A percentile compares a stretch with the other conserved stretches of the same genome.
Conservation (phyloP, 2,797 vertebrate species). For the Sebastiscus albofasciatus region DNA sequence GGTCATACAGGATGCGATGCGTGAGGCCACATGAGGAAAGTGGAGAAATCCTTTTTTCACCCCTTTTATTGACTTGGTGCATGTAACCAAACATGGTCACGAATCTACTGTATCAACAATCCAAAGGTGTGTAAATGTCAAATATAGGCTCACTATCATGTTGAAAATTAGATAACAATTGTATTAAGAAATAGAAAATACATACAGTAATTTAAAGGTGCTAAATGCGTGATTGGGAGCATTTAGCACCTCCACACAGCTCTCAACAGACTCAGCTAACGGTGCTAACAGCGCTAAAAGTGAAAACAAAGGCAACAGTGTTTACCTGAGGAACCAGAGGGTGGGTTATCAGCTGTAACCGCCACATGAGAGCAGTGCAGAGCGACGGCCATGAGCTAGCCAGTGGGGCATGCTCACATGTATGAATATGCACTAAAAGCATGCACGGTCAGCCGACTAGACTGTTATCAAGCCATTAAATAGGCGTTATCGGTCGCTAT, state of each 20-base stretch:
- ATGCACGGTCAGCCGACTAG: too few relatives aligned
- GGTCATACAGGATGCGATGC: constrained; percentile 22
- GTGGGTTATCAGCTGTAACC: too few relatives aligned
- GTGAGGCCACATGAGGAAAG: constrained; percentile 5
- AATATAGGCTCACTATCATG: not conserved
- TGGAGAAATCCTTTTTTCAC: not conserved
- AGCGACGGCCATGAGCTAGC: too few relatives aligned
- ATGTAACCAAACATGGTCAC: not conserved
- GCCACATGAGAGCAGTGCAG: too few relatives aligned
- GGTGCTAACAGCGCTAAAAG: not conserved
- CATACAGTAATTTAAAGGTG: not conserved
- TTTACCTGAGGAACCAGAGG: not conserved
- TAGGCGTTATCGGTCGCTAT: too few relatives aligned
- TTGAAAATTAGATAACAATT: not conserved
- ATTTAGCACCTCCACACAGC: not conserved
- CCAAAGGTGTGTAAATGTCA: not conserved
- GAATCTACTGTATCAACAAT: not conserved
- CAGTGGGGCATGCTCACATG: too few relatives aligned
- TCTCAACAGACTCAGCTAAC: not conserved
- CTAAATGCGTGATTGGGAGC: too few relatives aligned
- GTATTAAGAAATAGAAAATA: not conserved
- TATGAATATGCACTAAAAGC: too few relatives aligned
- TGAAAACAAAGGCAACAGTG: not conserved
- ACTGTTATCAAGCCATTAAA: too few relatives aligned
- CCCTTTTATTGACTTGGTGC: not conserved